A percentile compares a stretch with the other conserved stretches of the same genome.
Conservation (phyloP, 2,113 vertebrate species). For the Conger conger region DNA sequence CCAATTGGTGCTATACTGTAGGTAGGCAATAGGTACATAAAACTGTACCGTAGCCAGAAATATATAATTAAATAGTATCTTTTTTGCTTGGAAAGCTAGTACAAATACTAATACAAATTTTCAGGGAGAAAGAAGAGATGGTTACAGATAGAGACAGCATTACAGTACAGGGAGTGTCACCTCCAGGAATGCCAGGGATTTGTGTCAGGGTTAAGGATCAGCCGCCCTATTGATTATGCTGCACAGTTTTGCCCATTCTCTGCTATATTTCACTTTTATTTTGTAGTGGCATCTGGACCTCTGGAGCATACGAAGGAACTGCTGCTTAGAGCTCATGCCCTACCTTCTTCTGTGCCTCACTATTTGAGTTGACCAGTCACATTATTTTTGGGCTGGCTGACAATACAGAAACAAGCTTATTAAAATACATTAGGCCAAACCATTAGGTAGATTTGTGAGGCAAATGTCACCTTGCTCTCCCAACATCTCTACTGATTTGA, state of each 20-base stretch:
- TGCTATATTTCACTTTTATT: not conserved
- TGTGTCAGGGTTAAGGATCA: too few species aligned
- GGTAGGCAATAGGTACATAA: too few species aligned
- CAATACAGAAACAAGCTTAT: not conserved
- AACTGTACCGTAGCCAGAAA: too few species aligned
- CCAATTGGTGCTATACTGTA: too few species aligned
- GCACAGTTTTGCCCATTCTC: not conserved
- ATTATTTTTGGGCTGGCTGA: not conserved
- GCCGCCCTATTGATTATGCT: not conserved
- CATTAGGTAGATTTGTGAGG: slow-evolving; percentile 15
- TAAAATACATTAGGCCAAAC: slow-evolving; percentile 3
- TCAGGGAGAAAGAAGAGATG: not conserved
- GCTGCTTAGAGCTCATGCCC: not conserved
- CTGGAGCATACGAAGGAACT: not conserved
- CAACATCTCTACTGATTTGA: slow-evolving; percentile 18
- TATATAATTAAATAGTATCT: too few species aligned
- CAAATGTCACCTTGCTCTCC: not conserved
- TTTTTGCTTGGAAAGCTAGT: too few species aligned
- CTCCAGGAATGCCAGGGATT: too few species aligned
- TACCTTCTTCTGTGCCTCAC: not conserved
- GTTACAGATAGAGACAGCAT: too few species aligned
- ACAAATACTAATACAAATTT: too few species aligned
- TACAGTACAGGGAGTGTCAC: too few species aligned
- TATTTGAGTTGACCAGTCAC: not conserved
- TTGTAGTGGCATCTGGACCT: not conserved